A percentile compares a stretch with the other conserved stretches of the same genome.
These are phyloP conservation scores for Dascyllus trimaculatus DNA, from an alignment of 2,113 vertebrate genomes.

Conservation along the genomic window DNA sequence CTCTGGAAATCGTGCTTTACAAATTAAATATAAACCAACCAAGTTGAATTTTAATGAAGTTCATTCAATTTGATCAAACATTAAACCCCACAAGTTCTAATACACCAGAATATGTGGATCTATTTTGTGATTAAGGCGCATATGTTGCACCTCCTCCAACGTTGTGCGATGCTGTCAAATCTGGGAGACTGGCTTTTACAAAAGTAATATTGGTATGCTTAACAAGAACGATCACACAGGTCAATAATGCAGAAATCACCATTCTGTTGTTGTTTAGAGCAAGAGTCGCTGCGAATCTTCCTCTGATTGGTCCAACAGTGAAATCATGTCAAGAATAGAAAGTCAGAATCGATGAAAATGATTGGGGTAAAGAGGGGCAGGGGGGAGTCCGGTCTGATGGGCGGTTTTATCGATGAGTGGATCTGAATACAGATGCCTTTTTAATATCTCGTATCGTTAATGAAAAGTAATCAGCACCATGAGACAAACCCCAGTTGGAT, in stretches of 20 bases:
- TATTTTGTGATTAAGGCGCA: neutral
- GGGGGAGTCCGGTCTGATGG: slow-evolving; percentile 7
- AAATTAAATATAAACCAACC: too few relatives aligned
- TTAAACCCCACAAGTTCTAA: neutral
- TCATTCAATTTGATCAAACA: neutral
- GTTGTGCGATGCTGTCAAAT: slow-evolving; percentile 41
- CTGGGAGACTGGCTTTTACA: slow-evolving; percentile 68
- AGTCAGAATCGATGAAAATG: slow-evolving; percentile 31
- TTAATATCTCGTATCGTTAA: slow-evolving; percentile 19
- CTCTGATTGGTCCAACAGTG: slow-evolving; percentile 69
- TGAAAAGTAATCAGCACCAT: slow-evolving; percentile 69
- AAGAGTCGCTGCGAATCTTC: slow-evolving; percentile 35
- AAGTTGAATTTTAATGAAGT: too few relatives aligned
- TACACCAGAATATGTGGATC: neutral
- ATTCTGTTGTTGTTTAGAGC: slow-evolving; percentile 34
- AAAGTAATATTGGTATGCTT: slow-evolving; percentile 15
- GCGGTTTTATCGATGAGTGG: neutral
- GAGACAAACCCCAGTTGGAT: slow-evolving; percentile 53
- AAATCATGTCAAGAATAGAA: slow-evolving; percentile 20
- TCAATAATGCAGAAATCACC: slow-evolving; percentile 44
- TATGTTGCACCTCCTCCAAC: neutral
- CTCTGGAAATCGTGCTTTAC: neutral
- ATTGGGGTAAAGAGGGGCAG: neutral
- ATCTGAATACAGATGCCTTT: slow-evolving; percentile 26
- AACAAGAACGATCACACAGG: slow-evolving; percentile 48